Conservation (phyloP, 2,888 invertebrate species). For the Perizoma flavofasciatum region DNA sequence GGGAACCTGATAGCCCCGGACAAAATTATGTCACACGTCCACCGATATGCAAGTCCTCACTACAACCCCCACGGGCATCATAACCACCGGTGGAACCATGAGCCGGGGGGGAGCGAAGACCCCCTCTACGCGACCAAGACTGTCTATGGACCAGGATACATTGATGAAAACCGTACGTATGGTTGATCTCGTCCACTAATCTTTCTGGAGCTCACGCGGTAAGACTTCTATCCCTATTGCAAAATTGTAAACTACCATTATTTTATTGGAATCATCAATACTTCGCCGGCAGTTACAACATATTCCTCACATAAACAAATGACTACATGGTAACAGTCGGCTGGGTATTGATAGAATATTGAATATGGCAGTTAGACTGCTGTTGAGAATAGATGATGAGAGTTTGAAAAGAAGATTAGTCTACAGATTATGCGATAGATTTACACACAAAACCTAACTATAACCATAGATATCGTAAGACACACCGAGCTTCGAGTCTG, state of each 20-base stretch:
- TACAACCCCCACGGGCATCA: conserved; percentile 79
- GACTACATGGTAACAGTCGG: background rate
- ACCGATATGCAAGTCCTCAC: conserved; percentile 80
- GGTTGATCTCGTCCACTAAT: conserved; percentile 55
- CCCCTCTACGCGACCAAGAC: conserved; percentile 83
- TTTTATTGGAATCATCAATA: too few relatives aligned
- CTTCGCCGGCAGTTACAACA: too few relatives aligned
- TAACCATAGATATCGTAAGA: conserved; percentile 83
- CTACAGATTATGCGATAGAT: conserved; percentile 53
- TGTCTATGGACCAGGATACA: conserved; percentile 80
- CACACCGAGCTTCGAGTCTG: conserved; percentile 68
- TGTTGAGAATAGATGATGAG: background rate
- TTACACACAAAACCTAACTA: conserved; percentile 59
- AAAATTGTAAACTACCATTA: too few relatives aligned
- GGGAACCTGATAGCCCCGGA: conserved; percentile 80
- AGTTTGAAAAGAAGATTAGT: conserved; percentile 54
- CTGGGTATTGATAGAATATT: background rate
- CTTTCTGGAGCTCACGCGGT: conserved; percentile 36
- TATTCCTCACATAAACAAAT: too few relatives aligned
- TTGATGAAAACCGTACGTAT: conserved; percentile 83
- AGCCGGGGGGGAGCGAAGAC: conserved; percentile 80
- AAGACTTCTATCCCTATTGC: conserved; percentile 10
- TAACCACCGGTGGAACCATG: conserved; percentile 80
- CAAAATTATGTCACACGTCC: conserved; percentile 80
- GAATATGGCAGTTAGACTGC: background rate